Base-by-base conservation (phyloP, 2,888 invertebrate species). In the Amphipyra tragopoginis region DNA sequence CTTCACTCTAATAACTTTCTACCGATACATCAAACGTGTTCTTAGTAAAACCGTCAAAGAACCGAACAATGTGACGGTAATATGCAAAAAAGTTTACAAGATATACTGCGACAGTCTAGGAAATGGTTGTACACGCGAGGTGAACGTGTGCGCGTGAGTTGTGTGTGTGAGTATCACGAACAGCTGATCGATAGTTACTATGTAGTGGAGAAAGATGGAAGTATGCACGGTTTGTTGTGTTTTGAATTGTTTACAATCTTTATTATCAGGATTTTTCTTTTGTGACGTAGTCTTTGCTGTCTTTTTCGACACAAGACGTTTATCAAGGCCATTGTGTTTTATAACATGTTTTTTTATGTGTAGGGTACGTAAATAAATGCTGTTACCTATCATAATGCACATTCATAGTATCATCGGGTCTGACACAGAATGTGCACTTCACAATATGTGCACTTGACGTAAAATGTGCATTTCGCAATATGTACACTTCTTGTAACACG, bases 21-120 rank as follows among this genome's bases (percentile, higher is more conserved):
- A 67, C 50, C 33, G 44, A 54, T 61, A 52, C 21, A 56, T 65
- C 45, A 58, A 59, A 14, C 33, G 29, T 58, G 36, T 75, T 64
- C 66, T 51, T 60, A 48, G 29, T 26, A 58, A 59, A 74, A n/a
- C 21, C 51, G 47, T 44, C 65, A 58, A 61, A 71, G 52, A 71
- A 58, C 21, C 44, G 34, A 54, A 72, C 72, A 72, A 74, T 72
- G 63, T 57, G 45, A 42, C 40, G 43, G 13, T 43, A 42, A 50
- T 78, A 78, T 75, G 74, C 74, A 76, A 79, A 77, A 72, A 77
- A 63, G 57, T 52, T 36, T 47, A 44, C 48, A 52, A 76, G 65
- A 74, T 61, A 63, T 66, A 66, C 42, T 65, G 60, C 64, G 49
- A 21, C 60, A 55, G 43, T 59, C 73, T 60, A 78, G 78, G 78